Evolutionary conservation across 2,113 vertebrate genomes (phyloP).

Genomic region (Hippocampus zosterae): DNA sequence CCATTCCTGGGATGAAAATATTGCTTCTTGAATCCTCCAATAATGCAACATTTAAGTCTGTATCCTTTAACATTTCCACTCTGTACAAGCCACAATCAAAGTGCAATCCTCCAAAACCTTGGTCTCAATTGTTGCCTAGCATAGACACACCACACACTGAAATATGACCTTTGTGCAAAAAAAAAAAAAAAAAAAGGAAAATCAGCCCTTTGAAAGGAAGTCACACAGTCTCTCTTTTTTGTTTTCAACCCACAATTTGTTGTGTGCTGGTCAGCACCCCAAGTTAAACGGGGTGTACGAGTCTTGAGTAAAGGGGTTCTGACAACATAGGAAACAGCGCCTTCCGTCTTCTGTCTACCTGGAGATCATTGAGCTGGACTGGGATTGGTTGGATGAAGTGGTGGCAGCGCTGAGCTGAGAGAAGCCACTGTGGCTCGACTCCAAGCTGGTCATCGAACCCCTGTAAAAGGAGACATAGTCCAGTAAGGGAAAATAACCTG

Average conservation of each 20-base stretch:
- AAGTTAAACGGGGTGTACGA: conserved; percentile 7
- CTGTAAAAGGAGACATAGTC: conserved; percentile 58
- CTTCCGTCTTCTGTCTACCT: conserved; percentile 74
- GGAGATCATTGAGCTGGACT: conserved; percentile 95
- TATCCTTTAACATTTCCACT: not conserved
- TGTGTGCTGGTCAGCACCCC: conserved; percentile 7
- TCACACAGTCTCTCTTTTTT: conserved; percentile 24
- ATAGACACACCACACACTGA: conserved; percentile 27
- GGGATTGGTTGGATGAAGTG: conserved; percentile 90
- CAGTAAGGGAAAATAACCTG: not conserved
- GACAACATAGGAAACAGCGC: conserved; percentile 14
- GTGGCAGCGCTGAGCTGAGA: conserved; percentile 95
- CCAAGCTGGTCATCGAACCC: conserved; percentile 97
- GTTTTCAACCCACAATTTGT: conserved; percentile 37
- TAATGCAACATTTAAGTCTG: not conserved
- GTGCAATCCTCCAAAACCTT: conserved; percentile 22
- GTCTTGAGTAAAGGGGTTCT: not conserved
- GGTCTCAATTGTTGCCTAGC: conserved; percentile 39
- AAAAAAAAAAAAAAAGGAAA: not conserved
- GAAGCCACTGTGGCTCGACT: conserved; percentile 97
- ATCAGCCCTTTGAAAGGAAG: conserved; percentile 65
- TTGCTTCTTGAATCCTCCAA: conserved; percentile 49
- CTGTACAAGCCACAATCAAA: not conserved
- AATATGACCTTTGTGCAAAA: conserved; percentile 62
- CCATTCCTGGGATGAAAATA: conserved; percentile 37